Base-by-base conservation (phyloP, 2,888 invertebrate species). In the Gastrophysa polygoni region DNA sequence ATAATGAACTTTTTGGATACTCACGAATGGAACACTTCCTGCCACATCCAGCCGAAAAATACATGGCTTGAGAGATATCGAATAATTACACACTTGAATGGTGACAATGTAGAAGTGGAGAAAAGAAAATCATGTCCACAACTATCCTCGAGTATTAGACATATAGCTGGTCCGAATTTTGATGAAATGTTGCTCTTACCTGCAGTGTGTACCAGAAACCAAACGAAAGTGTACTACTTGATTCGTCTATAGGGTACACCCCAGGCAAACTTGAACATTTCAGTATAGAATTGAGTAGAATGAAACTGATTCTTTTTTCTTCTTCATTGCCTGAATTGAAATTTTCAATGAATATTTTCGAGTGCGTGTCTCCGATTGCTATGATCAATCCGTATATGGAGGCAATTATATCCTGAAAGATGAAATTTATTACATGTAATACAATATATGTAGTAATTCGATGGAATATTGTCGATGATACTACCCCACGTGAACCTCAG, bases 151-250 rank as follows among this genome's bases (percentile, higher is more conserved):
- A n/a, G n/a, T n/a, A n/a, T n/a, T n/a, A 32, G 11, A 28, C 8
- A 28, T 8, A 28, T 6, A 28, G 8, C 28, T 8, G 28, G 8
- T 28, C 8, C 32, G 32, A 32, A 18, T 44, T 8, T 44, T 16
- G n/a, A n/a, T n/a, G 5, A 16, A 49, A 24, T 10, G 17, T 1
- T 17, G 6, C 14, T 16, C 24, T 80, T 75, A 92, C 93, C 85
- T 96, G 96, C 56, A 96, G 81, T 59, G 91, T 89, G 78, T 93
- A 96, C 96, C 96, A 96, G 80, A 96, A 94, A 2, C 92, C 91
- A 82, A 96, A 91, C 0, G 94, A 88, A 67, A 95, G 86, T 63
- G 90, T 91, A 76, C 95, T 96, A 65, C 92, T 88, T 0, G 89
- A 90, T 82, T 96, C 97, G 75, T 96, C 93, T 2, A 91, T 85